Conservation (phyloP, 2,113 vertebrate species). For the Syngnathus floridae region DNA sequence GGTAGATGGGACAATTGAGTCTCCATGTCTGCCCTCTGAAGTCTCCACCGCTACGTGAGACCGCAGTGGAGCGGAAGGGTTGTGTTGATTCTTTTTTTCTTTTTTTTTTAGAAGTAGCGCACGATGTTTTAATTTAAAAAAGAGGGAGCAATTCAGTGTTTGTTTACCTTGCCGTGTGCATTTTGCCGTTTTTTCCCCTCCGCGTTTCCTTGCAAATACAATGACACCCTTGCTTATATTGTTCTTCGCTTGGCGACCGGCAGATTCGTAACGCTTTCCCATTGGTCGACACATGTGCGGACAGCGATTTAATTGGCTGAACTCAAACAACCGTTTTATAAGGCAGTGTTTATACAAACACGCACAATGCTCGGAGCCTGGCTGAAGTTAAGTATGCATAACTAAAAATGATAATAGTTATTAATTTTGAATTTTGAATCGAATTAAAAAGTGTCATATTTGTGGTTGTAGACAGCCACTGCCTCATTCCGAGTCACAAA, state of each 20-base stretch:
- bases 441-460: too few relatives aligned
- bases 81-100: too few relatives aligned
- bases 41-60: not conserved
- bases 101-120: too few relatives aligned
- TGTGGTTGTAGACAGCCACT: too few relatives aligned
- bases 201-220: conserved; percentile 1
- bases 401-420: not conserved
- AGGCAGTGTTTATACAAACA: not conserved
- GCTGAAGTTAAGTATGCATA: not conserved
- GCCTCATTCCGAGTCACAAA: too few relatives aligned
- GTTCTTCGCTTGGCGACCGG: conserved; percentile 19
- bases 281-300: conserved; percentile 44
- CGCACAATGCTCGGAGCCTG: not conserved
- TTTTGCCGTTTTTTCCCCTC: not conserved
- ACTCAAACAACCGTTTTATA: not conserved
- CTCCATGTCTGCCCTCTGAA: not conserved
- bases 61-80: not conserved
- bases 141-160: not conserved
- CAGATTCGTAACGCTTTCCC: not conserved
- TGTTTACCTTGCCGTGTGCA: not conserved
- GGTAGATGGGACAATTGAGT: too few relatives aligned
- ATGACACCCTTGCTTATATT: not conserved
- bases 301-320: conserved; percentile 50
- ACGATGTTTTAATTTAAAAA: not conserved
- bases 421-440: too few relatives aligned